Evolutionary conservation across 2,113 vertebrate genomes (phyloP).

Genomic region (Elgaria multicarinata): DNA sequence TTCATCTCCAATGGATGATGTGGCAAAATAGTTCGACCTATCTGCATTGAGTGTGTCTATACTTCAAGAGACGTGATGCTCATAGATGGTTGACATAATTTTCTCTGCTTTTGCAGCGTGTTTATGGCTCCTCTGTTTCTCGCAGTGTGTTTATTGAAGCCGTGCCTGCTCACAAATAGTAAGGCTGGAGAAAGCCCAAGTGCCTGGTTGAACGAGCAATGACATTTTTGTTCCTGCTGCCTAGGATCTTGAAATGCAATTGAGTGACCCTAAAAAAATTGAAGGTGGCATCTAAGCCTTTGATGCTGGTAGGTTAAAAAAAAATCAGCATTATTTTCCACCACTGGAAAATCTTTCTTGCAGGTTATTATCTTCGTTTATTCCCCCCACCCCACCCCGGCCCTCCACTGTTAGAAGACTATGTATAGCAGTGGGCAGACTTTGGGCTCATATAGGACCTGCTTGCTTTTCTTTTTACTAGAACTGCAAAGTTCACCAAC

Average conservation of each 20-base stretch:
- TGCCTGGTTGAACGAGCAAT: background rate
- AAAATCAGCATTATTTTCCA: background rate
- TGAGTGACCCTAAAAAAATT: background rate
- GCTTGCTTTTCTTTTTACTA: too few relatives aligned
- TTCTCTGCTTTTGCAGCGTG: background rate
- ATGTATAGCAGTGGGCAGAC: background rate
- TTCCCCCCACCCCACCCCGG: too few relatives aligned
- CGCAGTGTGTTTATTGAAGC: background rate
- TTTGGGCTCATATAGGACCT: too few relatives aligned
- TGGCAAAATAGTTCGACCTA: background rate
- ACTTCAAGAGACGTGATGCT: background rate
- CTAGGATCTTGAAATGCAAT: background rate
- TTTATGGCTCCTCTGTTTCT: background rate
- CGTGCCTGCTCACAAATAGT: background rate
- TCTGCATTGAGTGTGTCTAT: background rate
- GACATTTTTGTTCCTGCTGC: background rate
- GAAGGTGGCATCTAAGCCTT: background rate
- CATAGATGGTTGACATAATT: background rate
- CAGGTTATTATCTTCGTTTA: background rate
- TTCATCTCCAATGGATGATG: background rate
- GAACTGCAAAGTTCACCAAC: too few relatives aligned
- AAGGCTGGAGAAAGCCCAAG: background rate
- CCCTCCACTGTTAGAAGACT: background rate
- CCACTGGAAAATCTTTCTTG: background rate
- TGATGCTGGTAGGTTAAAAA: background rate